A percentile compares a stretch with the other conserved stretches of the same genome.
Conservation (phyloP, 2,797 vertebrate genomes). For the Linurgus olivaceus region DNA sequence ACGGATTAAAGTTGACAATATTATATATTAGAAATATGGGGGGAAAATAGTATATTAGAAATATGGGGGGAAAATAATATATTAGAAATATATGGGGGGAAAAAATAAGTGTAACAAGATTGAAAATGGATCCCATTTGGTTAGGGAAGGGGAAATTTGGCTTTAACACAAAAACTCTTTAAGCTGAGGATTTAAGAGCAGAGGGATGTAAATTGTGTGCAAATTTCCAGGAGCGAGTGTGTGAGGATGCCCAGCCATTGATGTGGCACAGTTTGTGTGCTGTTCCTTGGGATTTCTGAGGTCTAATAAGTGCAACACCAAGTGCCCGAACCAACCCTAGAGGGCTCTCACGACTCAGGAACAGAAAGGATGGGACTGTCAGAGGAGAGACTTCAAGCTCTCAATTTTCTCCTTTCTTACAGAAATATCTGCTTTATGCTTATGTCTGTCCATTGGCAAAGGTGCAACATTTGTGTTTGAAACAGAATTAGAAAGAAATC, state of each 20-base stretch:
- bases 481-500: not conserved
- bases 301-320: not conserved
- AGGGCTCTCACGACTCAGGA: constrained; percentile 15
- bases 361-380: not conserved
- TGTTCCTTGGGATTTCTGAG: not conserved
- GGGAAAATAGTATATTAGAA: too few species aligned
- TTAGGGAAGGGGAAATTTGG: not conserved
- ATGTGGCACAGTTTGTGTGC: not conserved
- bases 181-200: not conserved
- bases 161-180: not conserved
- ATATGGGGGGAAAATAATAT: not conserved
- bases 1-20: not conserved
- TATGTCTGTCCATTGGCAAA: fast-evolving
- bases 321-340: constrained; percentile 22
- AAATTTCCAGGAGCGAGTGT: not conserved
- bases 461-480: not conserved
- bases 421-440: not conserved
- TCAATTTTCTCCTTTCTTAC: not conserved
- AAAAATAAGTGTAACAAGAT: not conserved
- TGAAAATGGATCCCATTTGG: not conserved
- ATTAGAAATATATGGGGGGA: not conserved
- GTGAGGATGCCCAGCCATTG: fast-evolving
- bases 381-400: not conserved
- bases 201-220: not conserved
- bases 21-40: not conserved